Conservation (phyloP, 2,888 invertebrate species). For the Agrochola macilenta region DNA sequence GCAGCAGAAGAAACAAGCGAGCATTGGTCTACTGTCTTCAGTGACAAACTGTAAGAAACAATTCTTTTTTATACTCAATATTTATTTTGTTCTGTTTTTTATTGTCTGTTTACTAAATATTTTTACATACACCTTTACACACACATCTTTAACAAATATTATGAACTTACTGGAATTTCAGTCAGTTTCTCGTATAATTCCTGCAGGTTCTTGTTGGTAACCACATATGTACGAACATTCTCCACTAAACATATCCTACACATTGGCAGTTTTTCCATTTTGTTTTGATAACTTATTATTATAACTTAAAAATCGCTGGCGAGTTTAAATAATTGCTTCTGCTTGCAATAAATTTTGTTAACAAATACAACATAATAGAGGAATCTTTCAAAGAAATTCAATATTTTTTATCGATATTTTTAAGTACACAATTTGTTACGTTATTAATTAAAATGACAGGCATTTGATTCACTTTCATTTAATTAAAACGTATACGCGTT, state of each 20-base stretch:
- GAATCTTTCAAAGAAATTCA: neutral
- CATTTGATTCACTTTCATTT: neutral
- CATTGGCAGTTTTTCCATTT: slow-evolving; percentile 46
- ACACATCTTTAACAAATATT: neutral
- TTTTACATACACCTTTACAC: neutral
- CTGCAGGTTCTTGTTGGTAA: slow-evolving; percentile 72
- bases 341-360: neutral
- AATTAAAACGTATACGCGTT: neutral
- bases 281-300: neutral
- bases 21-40: slow-evolving; percentile 58
- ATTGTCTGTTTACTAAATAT: neutral
- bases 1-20: slow-evolving; percentile 74
- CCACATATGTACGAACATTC: slow-evolving; percentile 66
- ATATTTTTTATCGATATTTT: neutral
- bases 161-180: slow-evolving; percentile 69
- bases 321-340: neutral
- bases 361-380: neutral
- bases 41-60: slow-evolving; percentile 63
- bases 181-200: slow-evolving; percentile 76
- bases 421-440: neutral
- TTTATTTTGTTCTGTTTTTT: no score
- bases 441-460: neutral
- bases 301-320: neutral
- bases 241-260: slow-evolving; percentile 75
- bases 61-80: no score